Conservation (phyloP, 2,888 invertebrate genomes). For the Drosophila phalerata region DNA sequence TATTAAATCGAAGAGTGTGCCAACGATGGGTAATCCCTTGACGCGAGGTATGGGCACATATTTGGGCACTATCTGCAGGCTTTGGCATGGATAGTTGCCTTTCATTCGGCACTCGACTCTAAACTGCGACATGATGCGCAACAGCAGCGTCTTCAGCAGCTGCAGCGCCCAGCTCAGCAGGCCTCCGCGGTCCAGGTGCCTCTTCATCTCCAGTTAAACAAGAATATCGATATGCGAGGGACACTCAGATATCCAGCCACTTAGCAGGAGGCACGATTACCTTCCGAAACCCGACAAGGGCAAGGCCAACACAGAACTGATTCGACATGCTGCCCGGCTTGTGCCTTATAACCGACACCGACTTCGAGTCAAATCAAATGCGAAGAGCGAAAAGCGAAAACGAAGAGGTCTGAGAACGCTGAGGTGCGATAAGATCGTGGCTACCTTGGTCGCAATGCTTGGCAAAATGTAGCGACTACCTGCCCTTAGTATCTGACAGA, state of each 20-base stretch:
- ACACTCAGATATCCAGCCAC: slow-evolving; percentile 5
- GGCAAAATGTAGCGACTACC: slow-evolving; percentile 52
- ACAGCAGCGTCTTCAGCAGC: slow-evolving; percentile 59
- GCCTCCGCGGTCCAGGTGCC: slow-evolving; percentile 44
- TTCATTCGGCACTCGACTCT: slow-evolving; percentile 15
- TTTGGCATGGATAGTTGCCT: slow-evolving; percentile 15
- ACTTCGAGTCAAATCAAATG: slow-evolving; percentile 14
- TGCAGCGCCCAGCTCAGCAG: slow-evolving; percentile 63
- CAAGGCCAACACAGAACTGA: slow-evolving; percentile 73
- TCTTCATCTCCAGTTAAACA: slow-evolving; percentile 43
- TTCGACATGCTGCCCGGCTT: slow-evolving; percentile 60
- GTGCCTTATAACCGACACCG: slow-evolving; percentile 66
- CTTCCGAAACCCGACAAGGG: slow-evolving; percentile 54
- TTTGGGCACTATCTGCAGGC: slow-evolving; percentile 71
- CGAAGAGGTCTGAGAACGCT: slow-evolving; percentile 26
- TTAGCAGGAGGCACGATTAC: slow-evolving; percentile 25
- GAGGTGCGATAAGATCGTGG: slow-evolving; percentile 51
- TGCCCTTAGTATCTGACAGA: slow-evolving; percentile 38
- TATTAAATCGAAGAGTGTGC: slow-evolving; percentile 87
- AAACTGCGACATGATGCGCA: slow-evolving; percentile 53
- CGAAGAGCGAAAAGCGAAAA: neutral
- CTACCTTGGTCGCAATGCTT: slow-evolving; percentile 50
- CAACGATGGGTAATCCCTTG: slow-evolving; percentile 86
- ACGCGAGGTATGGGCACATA: slow-evolving; percentile 86
- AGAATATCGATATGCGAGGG: neutral